Conservation (phyloP, 2,113 vertebrate genomes). For the Heloderma charlesbogerti region DNA sequence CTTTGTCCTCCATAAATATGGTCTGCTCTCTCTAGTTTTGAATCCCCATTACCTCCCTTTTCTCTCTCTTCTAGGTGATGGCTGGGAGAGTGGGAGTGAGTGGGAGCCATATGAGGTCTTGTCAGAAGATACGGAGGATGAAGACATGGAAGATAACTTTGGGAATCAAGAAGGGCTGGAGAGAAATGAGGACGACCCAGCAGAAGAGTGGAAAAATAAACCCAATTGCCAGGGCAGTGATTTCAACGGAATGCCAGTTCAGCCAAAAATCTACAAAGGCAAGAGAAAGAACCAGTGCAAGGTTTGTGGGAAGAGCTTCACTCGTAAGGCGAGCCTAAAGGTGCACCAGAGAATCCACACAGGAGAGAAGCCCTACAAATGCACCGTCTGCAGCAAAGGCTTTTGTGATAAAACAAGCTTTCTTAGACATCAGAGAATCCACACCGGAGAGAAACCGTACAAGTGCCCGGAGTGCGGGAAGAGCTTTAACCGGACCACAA, state of each 20-base stretch:
- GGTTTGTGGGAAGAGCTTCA: conserved; percentile 54
- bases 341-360: conserved; percentile 54
- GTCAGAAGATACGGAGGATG: conserved; percentile 22
- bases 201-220: not conserved
- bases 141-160: not conserved
- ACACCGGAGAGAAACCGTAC: conserved; percentile 23
- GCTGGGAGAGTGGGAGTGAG: conserved; percentile 9
- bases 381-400: conserved; percentile 46
- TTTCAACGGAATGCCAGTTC: not conserved
- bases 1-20: not conserved
- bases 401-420: conserved; percentile 41
- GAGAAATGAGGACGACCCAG: not conserved
- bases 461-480: conserved; percentile 32
- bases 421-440: conserved; percentile 27
- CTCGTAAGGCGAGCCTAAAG: conserved; percentile 40
- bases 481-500: conserved; percentile 47
- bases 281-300: conserved; percentile 41
- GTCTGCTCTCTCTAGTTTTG: not conserved
- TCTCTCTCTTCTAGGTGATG: not conserved
- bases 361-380: conserved; percentile 50
- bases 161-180: not conserved
- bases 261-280: conserved; percentile 2
- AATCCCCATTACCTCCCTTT: not conserved
- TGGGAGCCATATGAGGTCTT: conserved; percentile 7
- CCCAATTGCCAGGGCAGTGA: conserved; percentile 5